Evolutionary conservation across 1,140 invertebrate species (phyloP).

Genomic region (Tetraneura akinire): DNA sequence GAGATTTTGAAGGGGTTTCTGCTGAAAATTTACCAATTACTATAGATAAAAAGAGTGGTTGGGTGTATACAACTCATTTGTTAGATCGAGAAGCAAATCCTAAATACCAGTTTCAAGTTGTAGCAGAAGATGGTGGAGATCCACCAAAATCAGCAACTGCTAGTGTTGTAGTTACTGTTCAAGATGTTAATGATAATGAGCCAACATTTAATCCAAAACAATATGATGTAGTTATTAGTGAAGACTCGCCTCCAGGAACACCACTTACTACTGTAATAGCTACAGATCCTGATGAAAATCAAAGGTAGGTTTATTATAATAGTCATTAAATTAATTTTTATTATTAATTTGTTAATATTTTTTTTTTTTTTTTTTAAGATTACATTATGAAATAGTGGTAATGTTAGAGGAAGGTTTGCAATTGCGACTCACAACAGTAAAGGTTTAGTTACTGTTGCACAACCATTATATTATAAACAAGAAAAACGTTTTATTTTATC

Average conservation of each 20-base stretch:
- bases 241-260: constrained; percentile 86
- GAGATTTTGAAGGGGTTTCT: constrained; percentile 68
- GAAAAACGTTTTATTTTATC: constrained; percentile 77
- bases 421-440: constrained; percentile 88
- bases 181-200: constrained; percentile 95
- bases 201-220: constrained; percentile 85
- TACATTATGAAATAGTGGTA: constrained; percentile 93
- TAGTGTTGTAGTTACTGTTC: constrained; percentile 82
- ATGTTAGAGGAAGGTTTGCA: constrained; percentile 82
- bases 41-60: constrained; percentile 83
- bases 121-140: constrained; percentile 83
- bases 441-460: constrained; percentile 87
- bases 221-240: constrained; percentile 84
- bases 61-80: constrained; percentile 82
- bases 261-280: constrained; percentile 87
- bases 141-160: constrained; percentile 82
- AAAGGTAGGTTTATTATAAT: constrained; percentile 63
- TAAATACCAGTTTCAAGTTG: constrained; percentile 83
- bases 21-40: constrained; percentile 77
- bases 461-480: constrained; percentile 83
- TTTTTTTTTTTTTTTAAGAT: constrained; percentile 59
- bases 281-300: constrained; percentile 89
- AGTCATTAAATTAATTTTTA: not conserved
- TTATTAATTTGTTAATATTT: not conserved
- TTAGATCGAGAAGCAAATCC: constrained; percentile 86